Conservation (phyloP, 2,113 vertebrate genomes). For the Alethe castanea region DNA sequence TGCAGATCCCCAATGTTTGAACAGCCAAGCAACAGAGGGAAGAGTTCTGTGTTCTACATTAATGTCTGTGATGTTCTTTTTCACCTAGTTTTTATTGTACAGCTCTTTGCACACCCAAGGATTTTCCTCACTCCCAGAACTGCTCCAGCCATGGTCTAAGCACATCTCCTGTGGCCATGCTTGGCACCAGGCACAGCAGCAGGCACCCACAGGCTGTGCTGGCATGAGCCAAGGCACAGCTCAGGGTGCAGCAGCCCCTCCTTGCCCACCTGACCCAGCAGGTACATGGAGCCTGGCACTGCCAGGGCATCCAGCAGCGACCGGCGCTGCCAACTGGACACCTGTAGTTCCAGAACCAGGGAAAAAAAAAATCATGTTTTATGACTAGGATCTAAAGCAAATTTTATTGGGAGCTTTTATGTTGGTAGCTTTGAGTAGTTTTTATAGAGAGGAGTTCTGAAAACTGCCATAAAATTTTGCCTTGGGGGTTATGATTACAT, state of each 20-base stretch:
- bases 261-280: not conserved
- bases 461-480: conserved; percentile 80
- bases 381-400: conserved; percentile 71
- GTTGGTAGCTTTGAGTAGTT: conserved; percentile 73
- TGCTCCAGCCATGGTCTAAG: not conserved
- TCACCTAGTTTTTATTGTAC: not conserved
- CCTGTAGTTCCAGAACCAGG: conserved; percentile 40
- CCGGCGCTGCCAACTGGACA: conserved; percentile 18
- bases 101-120: not conserved
- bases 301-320: not conserved
- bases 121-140: not conserved
- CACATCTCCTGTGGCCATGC: not conserved
- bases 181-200: not conserved
- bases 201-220: not conserved
- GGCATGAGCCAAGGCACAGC: not conserved
- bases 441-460: conserved; percentile 80
- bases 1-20: not conserved
- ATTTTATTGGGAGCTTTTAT: conserved; percentile 82
- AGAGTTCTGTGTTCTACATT: rapidly evolving
- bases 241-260: not conserved
- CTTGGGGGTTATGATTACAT: conserved; percentile 79
- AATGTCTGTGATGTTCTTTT: rapidly evolving
- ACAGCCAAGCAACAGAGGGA: not conserved
- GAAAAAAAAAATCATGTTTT: conserved; percentile 63
- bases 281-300: rapidly evolving